Base-by-base conservation (phyloP, 2,113 vertebrate species). In the Phalacrocorax brasilianus region DNA sequence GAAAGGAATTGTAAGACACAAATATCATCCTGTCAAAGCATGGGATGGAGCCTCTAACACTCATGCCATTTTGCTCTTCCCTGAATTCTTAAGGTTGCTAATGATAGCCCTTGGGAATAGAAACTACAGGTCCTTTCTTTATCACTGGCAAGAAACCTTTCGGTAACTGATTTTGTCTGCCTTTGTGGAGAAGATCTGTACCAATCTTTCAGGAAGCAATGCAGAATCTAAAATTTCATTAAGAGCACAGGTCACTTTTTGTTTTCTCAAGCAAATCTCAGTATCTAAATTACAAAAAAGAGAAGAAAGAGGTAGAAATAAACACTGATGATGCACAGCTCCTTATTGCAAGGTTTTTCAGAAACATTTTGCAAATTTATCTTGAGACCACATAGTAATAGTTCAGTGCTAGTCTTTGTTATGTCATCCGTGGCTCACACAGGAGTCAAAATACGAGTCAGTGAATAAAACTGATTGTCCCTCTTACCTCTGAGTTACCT, bases 21-120 rank as follows among this genome's bases (percentile, higher is more conserved):
- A 94, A 94, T 79, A 85, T 73, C 90, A 92, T 44, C 58, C 70
- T 95, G 85, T 84, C 92, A 96, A 93, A 91, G 42, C 32, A 84
- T 70, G 63, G 76, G 88, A 95, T 66, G 44, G 61, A 89, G 70
- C 65, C 21, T 32, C 5, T 50, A 86, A 73, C 50, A 86, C 18
- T 89, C 24, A 76, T 30, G 19, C 72, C 75, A n/a, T 63, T 84
- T 84, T 47, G 8, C 38, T 76, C 19, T 79, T 92, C 52, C 27
- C 27, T 93, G 72, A 81, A 82, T 90, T 93, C 24, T 11, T 85
- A 63, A 76, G 44, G 56, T 88, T 22, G 27, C 20, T 49, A 93
- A 8, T 82, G 40, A 88, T 38, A 89, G 21, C 32, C 26, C 19
- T 75, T 32, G 12, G 33, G 19, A 95, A 88, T 3, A 71, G 55